Conservation (phyloP, 92 coral and sea anemone genomes). For the Porites lobata region DNA sequence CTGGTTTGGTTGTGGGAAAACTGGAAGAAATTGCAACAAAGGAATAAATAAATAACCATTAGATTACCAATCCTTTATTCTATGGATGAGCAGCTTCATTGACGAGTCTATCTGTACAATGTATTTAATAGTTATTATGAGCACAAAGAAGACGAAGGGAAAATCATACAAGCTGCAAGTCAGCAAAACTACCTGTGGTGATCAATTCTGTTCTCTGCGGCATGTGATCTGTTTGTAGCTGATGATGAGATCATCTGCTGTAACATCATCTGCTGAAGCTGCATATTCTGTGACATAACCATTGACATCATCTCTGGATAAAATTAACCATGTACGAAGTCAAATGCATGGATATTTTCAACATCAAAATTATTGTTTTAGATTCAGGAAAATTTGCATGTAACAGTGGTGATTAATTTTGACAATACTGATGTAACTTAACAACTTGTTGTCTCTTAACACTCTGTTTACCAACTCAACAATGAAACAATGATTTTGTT, state of each 20-base stretch:
- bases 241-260: conserved; percentile 69
- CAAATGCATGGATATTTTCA: no score
- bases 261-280: conserved; percentile 80
- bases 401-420: not conserved
- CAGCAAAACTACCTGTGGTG: not conserved
- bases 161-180: not conserved
- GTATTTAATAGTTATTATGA: no score
- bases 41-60: no score
- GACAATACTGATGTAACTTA: no score
- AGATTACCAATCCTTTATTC: no score
- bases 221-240: conserved; percentile 7
- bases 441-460: no score
- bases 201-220: not conserved
- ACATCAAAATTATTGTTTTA: not conserved
- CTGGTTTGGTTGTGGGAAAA: not conserved
- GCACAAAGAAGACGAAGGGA: not conserved
- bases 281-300: conserved; percentile 84
- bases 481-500: no score
- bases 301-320: conserved; percentile 73
- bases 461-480: no score
- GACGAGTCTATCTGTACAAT: no score
- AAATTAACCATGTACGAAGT: not conserved
- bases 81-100: no score
- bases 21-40: not conserved
- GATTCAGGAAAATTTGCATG: not conserved